These are phyloP conservation scores for Bradysia coprophila DNA, from an alignment of 1,140 invertebrate species.

Conservation along the genomic window DNA sequence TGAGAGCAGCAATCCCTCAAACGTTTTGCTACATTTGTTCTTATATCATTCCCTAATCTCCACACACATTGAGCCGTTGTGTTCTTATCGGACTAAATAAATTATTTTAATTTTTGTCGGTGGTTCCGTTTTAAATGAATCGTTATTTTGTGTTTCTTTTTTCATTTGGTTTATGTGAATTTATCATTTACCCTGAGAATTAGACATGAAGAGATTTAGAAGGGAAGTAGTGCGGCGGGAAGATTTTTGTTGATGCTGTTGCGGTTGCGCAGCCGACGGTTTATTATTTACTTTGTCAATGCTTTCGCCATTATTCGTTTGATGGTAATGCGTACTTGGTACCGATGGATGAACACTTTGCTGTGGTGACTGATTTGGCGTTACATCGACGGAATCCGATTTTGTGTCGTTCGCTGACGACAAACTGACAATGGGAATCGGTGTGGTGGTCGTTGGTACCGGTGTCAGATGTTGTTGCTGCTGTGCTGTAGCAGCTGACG, in stretches of 20 bases:
- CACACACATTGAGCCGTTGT: too few species aligned
- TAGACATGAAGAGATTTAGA: constrained; percentile 85
- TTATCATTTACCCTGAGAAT: constrained; percentile 58
- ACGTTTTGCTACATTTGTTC: too few species aligned
- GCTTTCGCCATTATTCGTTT: constrained; percentile 13
- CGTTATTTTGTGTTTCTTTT: background rate
- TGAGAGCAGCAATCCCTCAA: too few species aligned
- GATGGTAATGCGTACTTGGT: background rate
- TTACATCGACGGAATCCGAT: background rate
- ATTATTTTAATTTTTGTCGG: background rate
- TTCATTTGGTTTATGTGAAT: background rate
- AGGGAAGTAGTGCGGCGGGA: constrained; percentile 83
- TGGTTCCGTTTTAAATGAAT: background rate
- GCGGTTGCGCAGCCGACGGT: constrained; percentile 9
- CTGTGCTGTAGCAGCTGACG: background rate
- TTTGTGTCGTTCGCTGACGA: too few species aligned
- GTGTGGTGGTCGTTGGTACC: constrained; percentile 7
- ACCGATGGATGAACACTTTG: background rate
- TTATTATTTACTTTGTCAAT: constrained; percentile 15
- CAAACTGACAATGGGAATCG: constrained; percentile 7
- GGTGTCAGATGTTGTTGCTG: constrained; percentile 2
- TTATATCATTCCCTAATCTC: too few species aligned
- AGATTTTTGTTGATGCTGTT: constrained; percentile 40
- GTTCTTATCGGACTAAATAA: too few species aligned
- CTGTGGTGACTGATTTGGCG: background rate